phyloP scores from a whole-genome alignment of 2,888 invertebrate species.

The Pherbina coryleti region DNA sequence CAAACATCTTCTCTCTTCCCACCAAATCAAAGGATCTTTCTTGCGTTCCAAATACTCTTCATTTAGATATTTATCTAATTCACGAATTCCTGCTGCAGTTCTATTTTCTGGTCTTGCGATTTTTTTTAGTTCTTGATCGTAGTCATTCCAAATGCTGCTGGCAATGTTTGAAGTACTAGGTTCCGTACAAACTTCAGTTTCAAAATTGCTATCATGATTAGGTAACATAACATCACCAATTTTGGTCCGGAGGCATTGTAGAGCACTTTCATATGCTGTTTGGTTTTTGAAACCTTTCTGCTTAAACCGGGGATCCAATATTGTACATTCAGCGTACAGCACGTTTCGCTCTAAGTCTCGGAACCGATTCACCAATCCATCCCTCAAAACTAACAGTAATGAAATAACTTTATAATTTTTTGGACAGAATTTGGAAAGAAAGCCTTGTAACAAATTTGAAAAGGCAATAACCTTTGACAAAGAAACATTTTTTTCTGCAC shows the following conservation, averaged over 20 bases:
- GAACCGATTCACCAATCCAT: neutral
- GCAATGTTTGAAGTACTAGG: no score
- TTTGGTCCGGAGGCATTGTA: neutral
- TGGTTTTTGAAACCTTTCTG: neutral
- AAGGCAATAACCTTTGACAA: constrained; percentile 27
- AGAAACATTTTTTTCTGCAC: no score
- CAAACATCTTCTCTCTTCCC: no score
- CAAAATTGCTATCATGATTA: no score
- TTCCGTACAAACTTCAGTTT: neutral
- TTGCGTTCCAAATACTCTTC: no score
- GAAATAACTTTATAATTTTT: neutral
- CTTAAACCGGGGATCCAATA: constrained; percentile 36
- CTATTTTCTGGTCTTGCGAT: neutral
- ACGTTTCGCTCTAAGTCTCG: neutral
- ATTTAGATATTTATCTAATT: neutral
- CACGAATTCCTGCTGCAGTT: neutral
- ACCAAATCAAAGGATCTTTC: no score
- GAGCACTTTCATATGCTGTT: no score
- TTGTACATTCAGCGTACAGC: constrained; percentile 30
- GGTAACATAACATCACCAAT: neutral
- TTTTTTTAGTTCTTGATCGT: neutral
- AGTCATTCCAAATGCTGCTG: neutral
- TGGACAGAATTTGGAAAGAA: no score
- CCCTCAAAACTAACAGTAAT: neutral
- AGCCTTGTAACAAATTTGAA: no score